phyloP scores from a whole-genome alignment of 2,797 vertebrate species.

The Microctenopoma stevenorrisi region DNA sequence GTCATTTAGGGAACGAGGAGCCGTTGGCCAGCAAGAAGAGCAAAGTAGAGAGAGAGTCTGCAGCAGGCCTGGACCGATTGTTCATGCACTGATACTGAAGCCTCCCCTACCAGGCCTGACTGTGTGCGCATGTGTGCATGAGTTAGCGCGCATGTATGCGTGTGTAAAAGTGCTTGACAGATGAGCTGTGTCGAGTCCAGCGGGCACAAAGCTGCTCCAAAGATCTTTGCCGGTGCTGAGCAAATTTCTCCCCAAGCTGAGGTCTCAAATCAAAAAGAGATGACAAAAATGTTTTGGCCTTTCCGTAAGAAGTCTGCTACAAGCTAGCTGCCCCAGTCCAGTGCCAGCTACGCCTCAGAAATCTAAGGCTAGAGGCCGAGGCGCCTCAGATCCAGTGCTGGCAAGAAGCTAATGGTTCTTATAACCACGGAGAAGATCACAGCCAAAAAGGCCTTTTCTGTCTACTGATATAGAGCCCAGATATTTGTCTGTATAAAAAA shows the following conservation, averaged over 20 bases:
- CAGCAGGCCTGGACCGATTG: slow-evolving; percentile 22
- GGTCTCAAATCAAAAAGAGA: slow-evolving; percentile 55
- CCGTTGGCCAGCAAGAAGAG: slow-evolving; percentile 36
- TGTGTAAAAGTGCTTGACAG: slow-evolving; percentile 57
- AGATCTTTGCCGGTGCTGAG: slow-evolving; percentile 68
- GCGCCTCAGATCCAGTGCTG: slow-evolving; percentile 16
- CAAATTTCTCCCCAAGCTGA: slow-evolving; percentile 40
- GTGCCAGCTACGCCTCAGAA: slow-evolving; percentile 1
- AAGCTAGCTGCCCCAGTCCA: slow-evolving; percentile 9
- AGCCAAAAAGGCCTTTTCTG: background rate
- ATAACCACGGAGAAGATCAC: slow-evolving; percentile 10
- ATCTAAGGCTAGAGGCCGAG: slow-evolving; percentile 14
- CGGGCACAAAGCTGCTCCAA: slow-evolving; percentile 69
- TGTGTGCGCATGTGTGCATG: slow-evolving; percentile 34
- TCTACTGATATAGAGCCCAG: background rate
- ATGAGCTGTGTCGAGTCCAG: slow-evolving; percentile 64
- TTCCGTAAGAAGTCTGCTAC: slow-evolving; percentile 27
- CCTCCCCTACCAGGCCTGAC: slow-evolving; percentile 27
- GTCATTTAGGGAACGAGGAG: slow-evolving; percentile 29
- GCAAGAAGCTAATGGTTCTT: slow-evolving; percentile 10
- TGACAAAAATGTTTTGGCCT: slow-evolving; percentile 48
- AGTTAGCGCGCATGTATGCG: background rate
- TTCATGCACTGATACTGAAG: slow-evolving; percentile 33
- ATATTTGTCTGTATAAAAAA: too few species aligned
- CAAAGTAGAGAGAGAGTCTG: slow-evolving; percentile 25